Evolutionary conservation across 2,113 vertebrate genomes (phyloP).

Genomic region (Oreochromis tanganicae): DNA sequence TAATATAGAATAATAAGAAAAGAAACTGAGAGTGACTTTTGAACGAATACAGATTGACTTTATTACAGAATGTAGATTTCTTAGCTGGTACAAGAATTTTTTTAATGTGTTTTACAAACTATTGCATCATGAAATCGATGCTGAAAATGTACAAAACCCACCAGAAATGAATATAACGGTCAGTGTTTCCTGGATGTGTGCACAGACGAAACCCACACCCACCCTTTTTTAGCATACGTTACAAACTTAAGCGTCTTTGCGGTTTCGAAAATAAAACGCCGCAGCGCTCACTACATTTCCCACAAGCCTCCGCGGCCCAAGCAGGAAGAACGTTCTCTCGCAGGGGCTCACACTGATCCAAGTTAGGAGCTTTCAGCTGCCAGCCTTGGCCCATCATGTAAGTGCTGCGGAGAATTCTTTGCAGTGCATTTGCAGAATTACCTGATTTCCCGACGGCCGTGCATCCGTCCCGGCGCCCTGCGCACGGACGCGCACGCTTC

Average conservation of each 20-base stretch:
- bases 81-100: background rate
- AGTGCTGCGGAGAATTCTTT: slow-evolving; percentile 82
- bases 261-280: background rate
- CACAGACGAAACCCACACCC: background rate
- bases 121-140: background rate
- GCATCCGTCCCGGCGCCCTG: slow-evolving; percentile 68
- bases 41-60: background rate
- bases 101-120: background rate
- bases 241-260: background rate
- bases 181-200: background rate
- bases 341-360: slow-evolving; percentile 81
- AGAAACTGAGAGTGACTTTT: background rate
- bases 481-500: slow-evolving; percentile 76
- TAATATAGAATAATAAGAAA: background rate
- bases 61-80: background rate
- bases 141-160: background rate
- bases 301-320: slow-evolving; percentile 68
- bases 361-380: slow-evolving; percentile 90
- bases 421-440: slow-evolving; percentile 75
- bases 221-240: background rate
- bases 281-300: slow-evolving; percentile 74
- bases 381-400: slow-evolving; percentile 92
- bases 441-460: slow-evolving; percentile 69
- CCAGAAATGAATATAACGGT: background rate
- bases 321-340: slow-evolving; percentile 83